Percentiles rank a stretch among this genome's conserved stretches.
Evolutionary conservation across 1,140 invertebrate species (phyloP).

Genomic region (Hestina assimilis): DNA sequence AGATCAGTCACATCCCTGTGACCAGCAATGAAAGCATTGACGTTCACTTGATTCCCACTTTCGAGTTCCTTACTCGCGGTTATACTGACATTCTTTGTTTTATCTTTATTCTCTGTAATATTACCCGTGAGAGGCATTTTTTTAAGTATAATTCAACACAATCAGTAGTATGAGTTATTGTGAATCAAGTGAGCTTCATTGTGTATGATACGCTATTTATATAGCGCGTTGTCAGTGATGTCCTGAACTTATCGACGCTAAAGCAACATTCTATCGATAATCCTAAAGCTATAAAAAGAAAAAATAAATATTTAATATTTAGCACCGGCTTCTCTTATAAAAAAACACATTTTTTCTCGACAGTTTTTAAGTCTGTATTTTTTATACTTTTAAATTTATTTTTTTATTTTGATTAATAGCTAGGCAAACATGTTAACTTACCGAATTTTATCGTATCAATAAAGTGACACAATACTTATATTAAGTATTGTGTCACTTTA

Average conservation of each 20-base stretch:
- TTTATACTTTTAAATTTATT: too few relatives aligned
- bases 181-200: neutral
- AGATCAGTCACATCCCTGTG: conserved; percentile 1
- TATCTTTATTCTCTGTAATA: conserved; percentile 10
- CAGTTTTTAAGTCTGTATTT: too few relatives aligned
- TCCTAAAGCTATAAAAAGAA: too few relatives aligned
- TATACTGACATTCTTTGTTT: conserved; percentile 16
- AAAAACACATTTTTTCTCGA: too few relatives aligned
- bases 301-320: too few relatives aligned
- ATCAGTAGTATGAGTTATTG: neutral
- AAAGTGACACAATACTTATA: too few relatives aligned
- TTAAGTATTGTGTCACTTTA: too few relatives aligned
- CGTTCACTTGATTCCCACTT: neutral
- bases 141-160: neutral
- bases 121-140: conserved; percentile 17
- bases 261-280: too few relatives aligned
- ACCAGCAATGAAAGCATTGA: neutral
- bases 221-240: neutral
- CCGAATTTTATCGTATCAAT: too few relatives aligned
- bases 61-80: conserved; percentile 6
- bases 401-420: too few relatives aligned
- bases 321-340: too few relatives aligned
- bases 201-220: neutral
- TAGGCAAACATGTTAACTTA: too few relatives aligned
- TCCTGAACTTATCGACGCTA: neutral